Percentiles rank a stretch among this genome's conserved stretches.
Conservation (phyloP, 2,888 invertebrate species). For the Psococerastis gibbosa region DNA sequence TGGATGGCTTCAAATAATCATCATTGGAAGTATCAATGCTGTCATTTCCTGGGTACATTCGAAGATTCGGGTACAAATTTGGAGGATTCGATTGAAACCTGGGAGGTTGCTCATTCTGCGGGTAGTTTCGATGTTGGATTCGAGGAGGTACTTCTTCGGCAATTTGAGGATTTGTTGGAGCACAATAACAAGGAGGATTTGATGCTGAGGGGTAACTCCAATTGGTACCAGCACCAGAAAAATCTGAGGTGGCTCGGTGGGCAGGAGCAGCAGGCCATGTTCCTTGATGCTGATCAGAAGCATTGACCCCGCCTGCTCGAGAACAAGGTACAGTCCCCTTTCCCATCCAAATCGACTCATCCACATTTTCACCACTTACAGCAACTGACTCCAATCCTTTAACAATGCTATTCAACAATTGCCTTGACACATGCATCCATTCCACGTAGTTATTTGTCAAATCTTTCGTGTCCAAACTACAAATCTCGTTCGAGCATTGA, state of each 20-base stretch:
- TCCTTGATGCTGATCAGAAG: neutral
- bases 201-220: neutral
- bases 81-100: neutral
- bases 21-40: neutral
- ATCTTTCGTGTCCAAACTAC: neutral
- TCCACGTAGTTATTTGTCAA: conserved; percentile 1
- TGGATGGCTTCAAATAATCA: conserved; percentile 13
- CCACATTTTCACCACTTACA: neutral
- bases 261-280: neutral
- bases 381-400: neutral
- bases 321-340: neutral
- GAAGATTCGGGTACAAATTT: neutral
- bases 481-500: neutral
- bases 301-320: neutral
- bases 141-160: neutral
- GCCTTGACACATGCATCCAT: conserved; percentile 4
- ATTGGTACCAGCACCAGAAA: no score
- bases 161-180: neutral
- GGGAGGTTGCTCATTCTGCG: neutral
- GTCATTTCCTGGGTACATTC: no score
- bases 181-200: neutral
- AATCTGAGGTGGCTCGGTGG: no score
- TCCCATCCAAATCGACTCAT: no score
- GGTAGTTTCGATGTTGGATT: neutral
- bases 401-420: neutral